Evolutionary conservation across 2,113 vertebrate species (phyloP).

Genomic region (Pedionomus torquatus): DNA sequence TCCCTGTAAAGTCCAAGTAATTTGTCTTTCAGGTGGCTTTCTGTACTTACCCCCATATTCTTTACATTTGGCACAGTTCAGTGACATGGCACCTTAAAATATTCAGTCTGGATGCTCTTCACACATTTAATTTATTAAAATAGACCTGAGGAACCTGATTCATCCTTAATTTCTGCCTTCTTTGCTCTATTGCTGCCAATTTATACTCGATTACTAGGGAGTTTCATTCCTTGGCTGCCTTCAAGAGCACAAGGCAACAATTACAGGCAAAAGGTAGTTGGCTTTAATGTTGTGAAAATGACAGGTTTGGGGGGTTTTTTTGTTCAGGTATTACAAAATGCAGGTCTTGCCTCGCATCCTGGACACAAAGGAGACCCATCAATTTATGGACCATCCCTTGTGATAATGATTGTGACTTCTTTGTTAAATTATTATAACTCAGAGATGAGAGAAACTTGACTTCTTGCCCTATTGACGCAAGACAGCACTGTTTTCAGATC

Average conservation of each 20-base stretch:
- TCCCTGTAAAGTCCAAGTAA: not conserved
- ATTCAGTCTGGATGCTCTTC: not conserved
- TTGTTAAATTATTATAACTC: not conserved
- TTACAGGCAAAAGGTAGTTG: not conserved
- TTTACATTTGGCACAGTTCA: not conserved
- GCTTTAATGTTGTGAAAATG: not conserved
- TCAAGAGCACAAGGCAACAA: not conserved
- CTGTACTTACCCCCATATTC: not conserved
- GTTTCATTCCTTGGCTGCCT: not conserved
- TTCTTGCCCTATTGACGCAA: not conserved
- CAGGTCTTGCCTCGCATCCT: not conserved
- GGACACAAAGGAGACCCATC: not conserved
- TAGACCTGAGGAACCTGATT: not conserved
- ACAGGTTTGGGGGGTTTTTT: not conserved
- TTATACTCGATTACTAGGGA: not conserved
- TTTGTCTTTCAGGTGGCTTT: not conserved
- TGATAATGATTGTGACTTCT: rapidly evolving
- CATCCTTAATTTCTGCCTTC: not conserved
- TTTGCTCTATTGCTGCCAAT: not conserved
- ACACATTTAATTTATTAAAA: not conserved
- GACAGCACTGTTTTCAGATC: not conserved
- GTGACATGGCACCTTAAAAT: not conserved
- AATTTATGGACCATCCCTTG: not conserved
- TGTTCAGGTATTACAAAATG: not conserved
- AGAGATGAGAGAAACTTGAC: not conserved